Evolutionary conservation across 2,888 invertebrate species (phyloP).

Genomic region (Julus scandinavius): DNA sequence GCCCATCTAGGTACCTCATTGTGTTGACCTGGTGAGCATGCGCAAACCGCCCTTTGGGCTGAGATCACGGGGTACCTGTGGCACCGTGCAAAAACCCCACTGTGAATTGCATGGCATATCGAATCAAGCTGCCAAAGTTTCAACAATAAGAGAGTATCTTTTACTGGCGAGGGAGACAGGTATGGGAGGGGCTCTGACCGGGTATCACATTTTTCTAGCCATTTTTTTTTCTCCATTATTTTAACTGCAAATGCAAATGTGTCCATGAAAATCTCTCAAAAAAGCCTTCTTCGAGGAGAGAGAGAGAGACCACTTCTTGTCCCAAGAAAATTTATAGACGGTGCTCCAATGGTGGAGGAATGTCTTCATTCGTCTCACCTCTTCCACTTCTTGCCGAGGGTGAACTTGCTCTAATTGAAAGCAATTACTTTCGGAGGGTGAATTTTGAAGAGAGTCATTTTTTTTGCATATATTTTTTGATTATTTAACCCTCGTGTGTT

Average conservation of each 20-base stretch:
- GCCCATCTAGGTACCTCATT: background rate
- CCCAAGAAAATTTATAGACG: constrained; percentile 30
- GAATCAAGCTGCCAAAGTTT: constrained; percentile 51
- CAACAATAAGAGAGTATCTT: constrained; percentile 44
- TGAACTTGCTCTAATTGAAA: constrained; percentile 46
- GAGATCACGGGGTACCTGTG: constrained; percentile 36
- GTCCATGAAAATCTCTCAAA: constrained; percentile 3
- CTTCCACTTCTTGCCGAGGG: constrained; percentile 34
- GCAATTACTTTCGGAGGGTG: constrained; percentile 34
- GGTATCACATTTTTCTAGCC: constrained; percentile 31
- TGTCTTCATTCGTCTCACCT: constrained; percentile 40
- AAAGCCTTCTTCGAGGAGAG: background rate
- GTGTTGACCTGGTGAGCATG: constrained; percentile 9
- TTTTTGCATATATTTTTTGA: constrained; percentile 26
- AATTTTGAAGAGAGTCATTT: constrained; percentile 20
- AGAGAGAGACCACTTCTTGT: background rate
- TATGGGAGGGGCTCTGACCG: constrained; percentile 39
- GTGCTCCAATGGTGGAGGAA: background rate
- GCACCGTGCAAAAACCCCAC: constrained; percentile 48
- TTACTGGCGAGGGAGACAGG: constrained; percentile 11
- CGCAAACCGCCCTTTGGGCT: background rate
- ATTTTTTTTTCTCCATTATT: constrained; percentile 19
- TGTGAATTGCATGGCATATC: constrained; percentile 49
- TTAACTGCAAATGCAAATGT: constrained; percentile 42
- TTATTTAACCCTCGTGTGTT: background rate